Conservation (phyloP, 2,797 vertebrate genomes). For the Xiphorhynchus erythropygius region DNA sequence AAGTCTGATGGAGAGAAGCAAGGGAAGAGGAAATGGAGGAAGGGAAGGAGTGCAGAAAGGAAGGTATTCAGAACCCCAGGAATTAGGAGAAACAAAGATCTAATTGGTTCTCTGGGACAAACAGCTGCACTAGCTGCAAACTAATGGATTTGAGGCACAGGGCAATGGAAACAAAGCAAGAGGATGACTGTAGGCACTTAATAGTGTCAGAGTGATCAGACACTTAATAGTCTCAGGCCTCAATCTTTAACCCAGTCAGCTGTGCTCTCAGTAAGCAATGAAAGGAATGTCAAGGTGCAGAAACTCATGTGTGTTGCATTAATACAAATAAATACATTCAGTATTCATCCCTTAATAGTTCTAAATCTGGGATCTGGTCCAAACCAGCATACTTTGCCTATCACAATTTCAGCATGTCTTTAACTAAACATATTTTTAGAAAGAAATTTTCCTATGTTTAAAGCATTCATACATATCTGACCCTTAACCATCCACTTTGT, state of each 20-base stretch:
- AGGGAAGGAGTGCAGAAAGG: neutral
- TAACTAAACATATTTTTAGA: neutral
- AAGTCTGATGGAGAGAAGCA: neutral
- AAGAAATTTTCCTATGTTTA: neutral
- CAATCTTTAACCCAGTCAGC: neutral
- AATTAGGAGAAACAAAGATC: neutral
- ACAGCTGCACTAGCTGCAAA: neutral
- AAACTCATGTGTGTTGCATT: accelerated
- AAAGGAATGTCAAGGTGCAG: neutral
- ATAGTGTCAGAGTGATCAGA: neutral
- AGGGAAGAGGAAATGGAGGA: neutral
- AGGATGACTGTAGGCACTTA: neutral
- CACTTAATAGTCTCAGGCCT: too few species aligned
- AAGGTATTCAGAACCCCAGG: neutral
- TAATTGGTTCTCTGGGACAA: neutral
- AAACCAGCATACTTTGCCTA: neutral
- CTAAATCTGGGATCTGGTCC: neutral
- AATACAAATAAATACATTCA: neutral
- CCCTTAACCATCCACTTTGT: neutral
- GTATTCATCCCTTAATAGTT: neutral
- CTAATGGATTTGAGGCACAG: neutral
- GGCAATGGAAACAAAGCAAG: accelerated
- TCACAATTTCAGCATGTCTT: neutral
- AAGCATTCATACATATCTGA: neutral
- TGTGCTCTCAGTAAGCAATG: neutral